A percentile compares a stretch with the other conserved stretches of the same genome.
Evolutionary conservation across 2,113 vertebrate species (phyloP).

Genomic region (Zosterops hypoxanthus): DNA sequence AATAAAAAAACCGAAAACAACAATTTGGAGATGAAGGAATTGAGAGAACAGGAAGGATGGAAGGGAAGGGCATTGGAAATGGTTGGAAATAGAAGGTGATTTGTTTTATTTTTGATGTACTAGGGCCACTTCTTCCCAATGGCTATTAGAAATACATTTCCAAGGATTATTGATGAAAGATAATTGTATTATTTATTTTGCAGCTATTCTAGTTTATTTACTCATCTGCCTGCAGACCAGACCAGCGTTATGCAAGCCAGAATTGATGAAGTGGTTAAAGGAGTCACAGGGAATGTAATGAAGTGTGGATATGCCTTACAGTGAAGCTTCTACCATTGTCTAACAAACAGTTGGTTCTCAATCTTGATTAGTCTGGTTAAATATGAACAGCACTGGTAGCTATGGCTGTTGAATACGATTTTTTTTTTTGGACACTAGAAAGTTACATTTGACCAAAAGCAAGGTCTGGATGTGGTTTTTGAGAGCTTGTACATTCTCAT

Average conservation of each 20-base stretch:
- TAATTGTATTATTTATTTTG: conserved; percentile 68
- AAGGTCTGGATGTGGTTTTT: conserved; percentile 8
- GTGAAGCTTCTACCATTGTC: conserved; percentile 39
- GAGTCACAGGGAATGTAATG: conserved; percentile 63
- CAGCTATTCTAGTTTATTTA: conserved; percentile 64
- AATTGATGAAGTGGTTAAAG: conserved; percentile 55
- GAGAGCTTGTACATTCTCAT: conserved; percentile 6
- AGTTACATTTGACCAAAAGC: background rate
- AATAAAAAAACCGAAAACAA: background rate
- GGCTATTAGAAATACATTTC: background rate
- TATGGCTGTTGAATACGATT: conserved; percentile 45
- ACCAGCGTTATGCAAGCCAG: conserved; percentile 45
- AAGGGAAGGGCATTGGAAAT: background rate
- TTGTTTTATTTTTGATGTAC: background rate
- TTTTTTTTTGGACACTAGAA: conserved; percentile 31
- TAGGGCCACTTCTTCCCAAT: background rate
- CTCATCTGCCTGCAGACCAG: conserved; percentile 55
- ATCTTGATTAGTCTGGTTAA: conserved; percentile 43
- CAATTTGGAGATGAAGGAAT: background rate
- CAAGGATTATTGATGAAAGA: conserved; percentile 35
- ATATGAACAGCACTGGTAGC: conserved; percentile 25
- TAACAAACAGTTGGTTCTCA: conserved; percentile 53
- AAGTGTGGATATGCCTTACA: conserved; percentile 51
- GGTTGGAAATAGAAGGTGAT: background rate
- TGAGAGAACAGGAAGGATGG: background rate